Conservation (phyloP, 2,113 vertebrate species). For the Dascyllus trimaculatus region DNA sequence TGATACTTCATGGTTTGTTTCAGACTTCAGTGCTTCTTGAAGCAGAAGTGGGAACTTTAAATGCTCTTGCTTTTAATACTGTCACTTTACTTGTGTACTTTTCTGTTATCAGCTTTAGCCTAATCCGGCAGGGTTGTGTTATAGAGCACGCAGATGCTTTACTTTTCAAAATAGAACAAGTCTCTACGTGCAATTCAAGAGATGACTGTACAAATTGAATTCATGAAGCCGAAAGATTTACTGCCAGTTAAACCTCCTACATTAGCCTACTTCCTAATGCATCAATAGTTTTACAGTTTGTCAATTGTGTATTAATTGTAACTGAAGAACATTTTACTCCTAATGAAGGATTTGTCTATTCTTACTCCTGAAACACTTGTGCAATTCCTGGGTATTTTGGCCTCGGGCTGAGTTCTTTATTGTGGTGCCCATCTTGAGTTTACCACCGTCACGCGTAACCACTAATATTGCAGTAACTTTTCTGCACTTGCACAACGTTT, state of each 20-base stretch:
- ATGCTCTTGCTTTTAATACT: not conserved
- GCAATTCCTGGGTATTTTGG: not conserved
- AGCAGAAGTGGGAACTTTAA: conserved; percentile 45
- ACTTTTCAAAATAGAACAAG: not conserved
- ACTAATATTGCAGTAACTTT: conserved; percentile 7
- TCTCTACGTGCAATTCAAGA: too few relatives aligned
- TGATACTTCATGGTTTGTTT: conserved; percentile 3
- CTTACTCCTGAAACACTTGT: not conserved
- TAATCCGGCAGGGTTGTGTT: not conserved
- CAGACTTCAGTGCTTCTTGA: conserved; percentile 2
- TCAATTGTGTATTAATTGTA: too few relatives aligned
- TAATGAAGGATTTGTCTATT: too few relatives aligned
- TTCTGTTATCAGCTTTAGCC: not conserved
- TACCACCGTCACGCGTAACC: not conserved
- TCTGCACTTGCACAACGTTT: conserved; percentile 49
- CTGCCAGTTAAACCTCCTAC: too few relatives aligned
- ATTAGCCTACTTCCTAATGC: not conserved
- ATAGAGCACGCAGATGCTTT: not conserved
- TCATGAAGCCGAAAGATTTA: too few relatives aligned
- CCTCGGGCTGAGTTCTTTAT: not conserved
- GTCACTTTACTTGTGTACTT: not conserved
- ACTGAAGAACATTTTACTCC: too few relatives aligned
- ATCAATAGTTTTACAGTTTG: not conserved
- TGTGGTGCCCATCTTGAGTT: not conserved
- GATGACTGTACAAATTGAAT: too few relatives aligned